phyloP scores from a whole-genome alignment of 2,888 invertebrate genomes.

The Pollenia labialis region DNA sequence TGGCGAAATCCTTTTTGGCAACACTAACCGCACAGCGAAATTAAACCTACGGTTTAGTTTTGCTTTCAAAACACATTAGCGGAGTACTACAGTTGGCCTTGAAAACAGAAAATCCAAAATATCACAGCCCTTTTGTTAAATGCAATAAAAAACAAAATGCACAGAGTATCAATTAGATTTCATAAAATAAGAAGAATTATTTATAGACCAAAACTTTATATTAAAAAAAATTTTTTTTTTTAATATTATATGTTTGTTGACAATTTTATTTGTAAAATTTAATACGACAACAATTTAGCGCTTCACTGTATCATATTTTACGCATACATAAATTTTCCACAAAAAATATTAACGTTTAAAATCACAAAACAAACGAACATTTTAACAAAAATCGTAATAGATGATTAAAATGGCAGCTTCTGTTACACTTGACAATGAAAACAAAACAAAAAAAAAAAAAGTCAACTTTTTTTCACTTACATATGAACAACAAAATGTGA shows the following conservation, averaged over 20 bases:
- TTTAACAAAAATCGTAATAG: conserved; percentile 13
- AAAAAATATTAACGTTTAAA: not conserved
- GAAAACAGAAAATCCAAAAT: too few relatives aligned
- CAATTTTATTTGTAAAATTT: not conserved
- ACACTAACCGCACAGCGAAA: too few relatives aligned
- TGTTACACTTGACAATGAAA: conserved; percentile 69
- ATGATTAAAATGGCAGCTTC: conserved; percentile 61
- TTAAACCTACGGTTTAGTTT: too few relatives aligned
- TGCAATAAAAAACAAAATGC: too few relatives aligned
- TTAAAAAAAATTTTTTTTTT: too few relatives aligned
- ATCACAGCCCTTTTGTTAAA: too few relatives aligned
- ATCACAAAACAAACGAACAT: not conserved
- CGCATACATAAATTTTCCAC: not conserved
- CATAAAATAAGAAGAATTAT: too few relatives aligned
- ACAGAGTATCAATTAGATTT: too few relatives aligned
- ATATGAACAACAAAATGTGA: conserved; percentile 12
- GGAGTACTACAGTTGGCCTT: too few relatives aligned
- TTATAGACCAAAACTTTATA: too few relatives aligned
- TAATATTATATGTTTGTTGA: not conserved
- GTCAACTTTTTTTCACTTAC: conserved; percentile 33
- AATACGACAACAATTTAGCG: not conserved
- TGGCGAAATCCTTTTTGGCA: too few relatives aligned
- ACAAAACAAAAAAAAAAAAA: conserved; percentile 33
- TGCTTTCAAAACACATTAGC: too few relatives aligned
- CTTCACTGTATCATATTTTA: conserved; percentile 1